phyloP scores from a whole-genome alignment of 1,140 invertebrate species.

The Tetragonula clypearis region DNA sequence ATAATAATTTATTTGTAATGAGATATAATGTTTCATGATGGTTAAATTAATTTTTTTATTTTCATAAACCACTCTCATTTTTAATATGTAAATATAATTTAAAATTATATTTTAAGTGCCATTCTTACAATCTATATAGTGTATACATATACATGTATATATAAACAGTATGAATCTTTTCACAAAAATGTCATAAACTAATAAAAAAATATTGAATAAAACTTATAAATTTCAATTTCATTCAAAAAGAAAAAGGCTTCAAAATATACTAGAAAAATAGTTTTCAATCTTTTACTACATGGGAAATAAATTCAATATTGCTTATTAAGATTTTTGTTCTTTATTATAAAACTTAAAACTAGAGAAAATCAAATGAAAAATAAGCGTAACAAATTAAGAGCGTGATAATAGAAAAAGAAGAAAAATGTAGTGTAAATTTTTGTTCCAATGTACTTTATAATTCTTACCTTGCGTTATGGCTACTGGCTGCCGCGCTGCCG shows the following conservation, averaged over 20 bases:
- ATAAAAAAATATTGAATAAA: conserved; percentile 27
- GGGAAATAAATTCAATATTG: conserved; percentile 31
- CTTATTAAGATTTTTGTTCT: conserved; percentile 43
- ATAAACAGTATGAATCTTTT: conserved; percentile 2
- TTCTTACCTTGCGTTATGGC: conserved; percentile 82
- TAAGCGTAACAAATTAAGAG: conserved; percentile 68
- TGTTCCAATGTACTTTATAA: conserved; percentile 81
- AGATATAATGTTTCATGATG: conserved; percentile 14
- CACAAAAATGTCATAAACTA: background rate
- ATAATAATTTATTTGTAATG: conserved; percentile 57
- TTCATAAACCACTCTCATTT: conserved; percentile 23
- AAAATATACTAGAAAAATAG: conserved; percentile 19
- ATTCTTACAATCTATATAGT: conserved; percentile 5
- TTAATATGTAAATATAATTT: conserved; percentile 4
- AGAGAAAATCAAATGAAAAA: conserved; percentile 57
- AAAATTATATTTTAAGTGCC: conserved; percentile 15
- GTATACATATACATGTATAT: conserved; percentile 13
- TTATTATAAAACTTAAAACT: conserved; percentile 53
- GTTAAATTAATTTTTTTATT: conserved; percentile 34
- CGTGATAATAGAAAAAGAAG: conserved; percentile 71
- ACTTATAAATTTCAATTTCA: conserved; percentile 17
- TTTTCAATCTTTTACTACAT: background rate
- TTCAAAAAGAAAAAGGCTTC: conserved; percentile 4
- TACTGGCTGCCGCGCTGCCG: conserved; percentile 82
- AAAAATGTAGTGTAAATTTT: conserved; percentile 79